Conservation (phyloP, 2,797 vertebrate genomes). For the Amniataba percoides region DNA sequence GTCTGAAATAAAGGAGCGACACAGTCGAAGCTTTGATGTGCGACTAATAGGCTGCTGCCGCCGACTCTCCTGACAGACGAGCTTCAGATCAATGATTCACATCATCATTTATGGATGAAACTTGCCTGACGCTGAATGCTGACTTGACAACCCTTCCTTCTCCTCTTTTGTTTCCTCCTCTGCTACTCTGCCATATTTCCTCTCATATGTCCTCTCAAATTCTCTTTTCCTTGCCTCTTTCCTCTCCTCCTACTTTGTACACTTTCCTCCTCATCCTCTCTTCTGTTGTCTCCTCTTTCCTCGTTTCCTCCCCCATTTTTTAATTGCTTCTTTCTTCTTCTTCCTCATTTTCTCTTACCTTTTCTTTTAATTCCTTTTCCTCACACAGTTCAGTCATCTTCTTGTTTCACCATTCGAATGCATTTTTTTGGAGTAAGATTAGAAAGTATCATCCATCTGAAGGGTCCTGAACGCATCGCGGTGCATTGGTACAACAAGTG, state of each 20-base stretch:
- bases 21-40: constrained; percentile 43
- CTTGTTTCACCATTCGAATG: no score
- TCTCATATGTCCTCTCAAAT: background rate
- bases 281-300: background rate
- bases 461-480: no score
- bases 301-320: no score
- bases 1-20: constrained; percentile 16
- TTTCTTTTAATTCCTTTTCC: no score
- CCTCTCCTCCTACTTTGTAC: no score
- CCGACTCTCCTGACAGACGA: constrained; percentile 64
- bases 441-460: no score
- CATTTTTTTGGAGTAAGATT: no score
- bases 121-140: constrained; percentile 55
- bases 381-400: no score
- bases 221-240: background rate
- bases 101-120: constrained; percentile 75
- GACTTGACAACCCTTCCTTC: constrained; percentile 45
- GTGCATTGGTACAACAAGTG: no score
- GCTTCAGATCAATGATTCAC: constrained; percentile 66
- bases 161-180: background rate
- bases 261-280: background rate
- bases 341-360: fast-evolving
- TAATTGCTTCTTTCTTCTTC: no score
- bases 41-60: constrained; percentile 47
- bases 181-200: background rate